These are phyloP conservation scores for Psephotus haematonotus DNA, from an alignment of 2,113 vertebrate genomes.

Conservation along the genomic window DNA sequence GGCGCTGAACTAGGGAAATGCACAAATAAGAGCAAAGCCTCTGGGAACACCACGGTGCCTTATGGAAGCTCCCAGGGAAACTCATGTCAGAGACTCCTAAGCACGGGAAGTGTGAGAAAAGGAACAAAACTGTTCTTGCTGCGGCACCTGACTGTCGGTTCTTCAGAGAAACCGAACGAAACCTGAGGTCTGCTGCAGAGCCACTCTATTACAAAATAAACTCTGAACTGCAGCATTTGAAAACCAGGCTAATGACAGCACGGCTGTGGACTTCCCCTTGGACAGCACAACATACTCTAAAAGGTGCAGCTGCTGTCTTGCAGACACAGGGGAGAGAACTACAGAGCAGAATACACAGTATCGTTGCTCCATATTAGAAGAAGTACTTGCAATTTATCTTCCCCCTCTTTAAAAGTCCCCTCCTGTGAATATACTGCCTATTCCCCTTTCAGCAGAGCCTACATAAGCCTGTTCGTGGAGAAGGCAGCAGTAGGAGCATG, in stretches of 20 bases:
- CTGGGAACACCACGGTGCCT: background rate
- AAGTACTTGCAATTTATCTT: background rate
- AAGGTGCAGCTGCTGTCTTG: background rate
- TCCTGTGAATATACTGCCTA: background rate
- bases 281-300: background rate
- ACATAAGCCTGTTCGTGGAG: background rate
- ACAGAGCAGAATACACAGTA: background rate
- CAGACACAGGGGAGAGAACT: background rate
- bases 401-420: background rate
- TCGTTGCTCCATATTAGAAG: background rate
- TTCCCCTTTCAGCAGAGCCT: background rate
- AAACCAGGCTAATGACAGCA: background rate
- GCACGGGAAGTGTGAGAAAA: background rate
- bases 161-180: background rate
- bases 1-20: background rate
- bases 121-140: background rate
- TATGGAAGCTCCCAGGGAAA: background rate
- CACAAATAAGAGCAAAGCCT: background rate
- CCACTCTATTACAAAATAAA: background rate
- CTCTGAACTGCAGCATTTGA: background rate
- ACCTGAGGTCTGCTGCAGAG: background rate
- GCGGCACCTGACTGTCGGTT: background rate
- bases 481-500: background rate
- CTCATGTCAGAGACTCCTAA: fast-evolving
- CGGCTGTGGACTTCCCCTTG: background rate